Conservation (phyloP, 2,113 vertebrate species). For the Dromaius novaehollandiae region DNA sequence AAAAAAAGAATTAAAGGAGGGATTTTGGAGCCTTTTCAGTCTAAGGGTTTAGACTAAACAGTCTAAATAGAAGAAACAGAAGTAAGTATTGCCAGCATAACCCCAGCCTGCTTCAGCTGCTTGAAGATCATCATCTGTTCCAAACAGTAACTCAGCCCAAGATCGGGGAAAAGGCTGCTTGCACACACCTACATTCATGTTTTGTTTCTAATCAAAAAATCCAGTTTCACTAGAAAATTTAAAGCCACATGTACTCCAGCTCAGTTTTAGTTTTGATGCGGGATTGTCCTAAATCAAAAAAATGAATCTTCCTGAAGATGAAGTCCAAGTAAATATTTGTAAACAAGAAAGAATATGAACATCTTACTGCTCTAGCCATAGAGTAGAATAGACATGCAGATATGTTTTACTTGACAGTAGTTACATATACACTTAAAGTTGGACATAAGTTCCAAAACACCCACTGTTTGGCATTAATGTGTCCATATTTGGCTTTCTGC, state of each 20-base stretch:
- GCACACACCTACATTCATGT: background rate
- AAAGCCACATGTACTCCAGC: background rate
- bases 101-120: background rate
- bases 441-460: background rate
- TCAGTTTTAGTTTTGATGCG: background rate
- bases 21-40: background rate
- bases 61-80: background rate
- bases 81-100: background rate
- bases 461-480: background rate
- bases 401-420: background rate
- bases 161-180: background rate
- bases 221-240: background rate
- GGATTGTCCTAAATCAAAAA: background rate
- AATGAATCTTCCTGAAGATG: background rate
- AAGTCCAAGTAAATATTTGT: background rate
- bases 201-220: background rate
- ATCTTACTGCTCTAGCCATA: background rate
- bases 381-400: background rate
- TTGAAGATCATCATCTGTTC: background rate
- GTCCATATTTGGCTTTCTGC: background rate
- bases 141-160: background rate
- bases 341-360: fast-evolving
- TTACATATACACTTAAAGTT: background rate
- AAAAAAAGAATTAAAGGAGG: background rate
- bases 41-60: background rate